These are phyloP conservation scores for Pemphredon lugubris DNA, from an alignment of 2,888 invertebrate genomes.

Conservation along the genomic window DNA sequence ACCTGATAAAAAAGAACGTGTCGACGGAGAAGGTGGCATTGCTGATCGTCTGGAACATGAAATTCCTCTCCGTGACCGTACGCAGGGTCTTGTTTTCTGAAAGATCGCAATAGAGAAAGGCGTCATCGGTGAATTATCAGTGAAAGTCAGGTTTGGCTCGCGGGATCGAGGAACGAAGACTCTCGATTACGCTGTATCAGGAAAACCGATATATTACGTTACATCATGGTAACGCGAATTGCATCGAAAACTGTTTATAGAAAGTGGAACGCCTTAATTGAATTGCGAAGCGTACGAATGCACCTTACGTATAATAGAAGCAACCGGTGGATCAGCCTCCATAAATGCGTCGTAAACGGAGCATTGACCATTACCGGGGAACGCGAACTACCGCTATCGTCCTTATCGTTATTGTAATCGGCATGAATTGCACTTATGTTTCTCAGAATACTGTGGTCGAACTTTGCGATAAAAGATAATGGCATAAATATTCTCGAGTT, in stretches of 20 bases:
- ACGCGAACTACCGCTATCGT: no score
- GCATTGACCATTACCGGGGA: no score
- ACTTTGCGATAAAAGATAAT: no score
- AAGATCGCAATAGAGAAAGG: constrained; percentile 80
- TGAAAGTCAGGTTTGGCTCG: constrained; percentile 41
- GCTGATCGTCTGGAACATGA: constrained; percentile 91
- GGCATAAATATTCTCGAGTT: no score
- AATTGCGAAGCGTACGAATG: neutral
- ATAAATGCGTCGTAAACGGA: no score
- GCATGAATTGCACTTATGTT: no score
- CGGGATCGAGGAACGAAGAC: neutral
- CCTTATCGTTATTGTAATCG: no score
- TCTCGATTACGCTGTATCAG: no score
- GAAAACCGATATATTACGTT: constrained; percentile 33
- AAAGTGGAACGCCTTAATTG: constrained; percentile 51
- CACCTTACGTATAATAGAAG: no score
- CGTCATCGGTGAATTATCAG: constrained; percentile 51
- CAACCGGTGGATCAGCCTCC: no score
- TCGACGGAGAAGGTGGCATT: constrained; percentile 94
- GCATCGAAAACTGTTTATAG: constrained; percentile 15
- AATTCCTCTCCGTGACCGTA: constrained; percentile 88
- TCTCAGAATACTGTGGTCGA: no score
- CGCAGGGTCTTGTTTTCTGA: constrained; percentile 90
- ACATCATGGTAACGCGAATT: constrained; percentile 29
- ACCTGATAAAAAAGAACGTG: constrained; percentile 94